phyloP scores from a whole-genome alignment of 1,140 invertebrate genomes.

The Lucilia cuprina region DNA sequence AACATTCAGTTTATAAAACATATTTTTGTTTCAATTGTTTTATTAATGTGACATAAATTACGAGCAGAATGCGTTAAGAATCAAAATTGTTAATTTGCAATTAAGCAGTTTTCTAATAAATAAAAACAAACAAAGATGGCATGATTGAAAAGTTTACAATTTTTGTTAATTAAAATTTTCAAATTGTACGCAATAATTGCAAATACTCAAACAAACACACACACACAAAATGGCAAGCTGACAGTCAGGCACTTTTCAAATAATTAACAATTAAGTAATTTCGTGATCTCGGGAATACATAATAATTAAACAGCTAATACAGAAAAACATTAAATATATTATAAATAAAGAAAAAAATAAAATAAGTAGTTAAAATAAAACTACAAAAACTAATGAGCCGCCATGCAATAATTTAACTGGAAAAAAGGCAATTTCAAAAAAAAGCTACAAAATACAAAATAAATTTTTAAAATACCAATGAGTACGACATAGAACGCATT shows the following conservation, averaged over 20 bases:
- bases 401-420: neutral
- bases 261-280: conserved; percentile 29
- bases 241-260: neutral
- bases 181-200: neutral
- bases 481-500: conserved; percentile 33
- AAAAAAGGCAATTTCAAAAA: neutral
- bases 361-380: neutral
- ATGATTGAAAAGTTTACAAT: conserved; percentile 8
- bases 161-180: conserved; percentile 18
- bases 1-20: neutral
- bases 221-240: neutral
- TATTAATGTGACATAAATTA: neutral
- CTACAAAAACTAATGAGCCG: conserved; percentile 33
- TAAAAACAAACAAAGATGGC: neutral
- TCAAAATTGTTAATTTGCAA: neutral
- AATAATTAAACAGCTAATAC: neutral
- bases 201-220: neutral
- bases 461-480: conserved; percentile 32
- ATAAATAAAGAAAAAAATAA: neutral
- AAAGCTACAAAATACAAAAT: conserved; percentile 1
- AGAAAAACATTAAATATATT: neutral
- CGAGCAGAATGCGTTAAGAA: neutral
- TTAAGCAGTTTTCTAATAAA: neutral
- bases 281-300: conserved; percentile 28
- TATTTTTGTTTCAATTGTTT: neutral